Evolutionary conservation across 2,888 invertebrate species (phyloP), one percentile per base, ranked within the genome.

Genomic region (Anticlea derivata): DNA sequence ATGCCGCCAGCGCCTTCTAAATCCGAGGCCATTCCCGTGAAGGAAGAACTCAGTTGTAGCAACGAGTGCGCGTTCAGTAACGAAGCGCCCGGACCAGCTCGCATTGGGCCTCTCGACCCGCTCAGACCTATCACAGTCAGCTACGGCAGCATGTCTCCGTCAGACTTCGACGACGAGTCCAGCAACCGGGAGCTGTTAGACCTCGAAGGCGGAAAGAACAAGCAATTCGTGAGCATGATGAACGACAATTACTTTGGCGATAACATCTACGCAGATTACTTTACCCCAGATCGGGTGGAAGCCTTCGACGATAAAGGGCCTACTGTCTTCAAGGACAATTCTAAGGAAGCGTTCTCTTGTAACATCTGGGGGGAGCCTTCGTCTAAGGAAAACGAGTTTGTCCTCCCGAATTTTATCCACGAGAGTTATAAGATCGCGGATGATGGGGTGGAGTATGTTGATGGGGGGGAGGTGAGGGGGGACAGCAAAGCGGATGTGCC

Each of bases 181-280:
- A 84, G 78, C 53, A 83, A 87, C 33, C 75, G 78, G 26, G 88
- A 90, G 53, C 68, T 89, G 1, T 64, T 89, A 8, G 86, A 87
- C 50, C 68, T 88, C 1, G 89, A 88, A 61, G 78, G 82, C 1
- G 69, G 84, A 0, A 89, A 89, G 60, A 88, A 78, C 56, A 90
- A 89, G 50, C 88, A 89, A 55, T 87, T 89, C 60, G 90, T 86
- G 3, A 87, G 66, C 48, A 86, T 91, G 84, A 90, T 90, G 75
- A 88, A 81, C 57, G 90, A 90, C 29, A 88, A 89, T 55, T 91
- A 91, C 55, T 88, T 90, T 44, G 88, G 90, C 0, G 89, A 91
- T 59, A 89, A 89, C 55, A 85, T 88, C 33, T 91, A 91, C 57
- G 86, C 86, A 1, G 90, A 89, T 54, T 90, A 90, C 57, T 90